Base-by-base conservation (phyloP, 1,140 invertebrate species). In the Danaus plexippus region DNA sequence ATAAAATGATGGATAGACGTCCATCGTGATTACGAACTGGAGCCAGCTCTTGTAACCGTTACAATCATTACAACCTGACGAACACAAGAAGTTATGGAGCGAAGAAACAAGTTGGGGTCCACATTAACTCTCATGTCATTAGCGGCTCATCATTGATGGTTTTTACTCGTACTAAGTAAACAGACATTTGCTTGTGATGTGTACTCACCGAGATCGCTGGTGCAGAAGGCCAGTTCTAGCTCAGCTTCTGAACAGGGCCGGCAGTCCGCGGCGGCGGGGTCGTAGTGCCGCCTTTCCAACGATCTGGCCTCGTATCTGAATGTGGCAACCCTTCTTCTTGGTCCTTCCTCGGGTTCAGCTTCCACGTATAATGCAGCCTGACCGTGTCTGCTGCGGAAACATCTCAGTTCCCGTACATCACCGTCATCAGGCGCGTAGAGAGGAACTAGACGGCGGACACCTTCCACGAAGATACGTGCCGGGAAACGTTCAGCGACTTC, bases 281-380 rank as follows among this genome's bases (percentile, higher is more conserved):
- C 89, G 59, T 88, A 88, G 53, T 81, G 70, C 59, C 73, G 67
- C 43, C 71, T 71, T 1, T 88, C 86, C 22, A 91, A 66, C 0
- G 89, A 83, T 62, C 92, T 89, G 9, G 94, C 85, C 70, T 94
- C 92, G 63, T 94, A 94, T 61, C 90, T 89, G 47, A 94, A 88
- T 12, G 88, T 88, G 0, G 91, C 90, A 9, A 89, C 79, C 56
- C 89, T 77, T 59, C 87, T 85, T 15, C 79, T 75, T 1, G 88
- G 73, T 1, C 87, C 79, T 1, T 87, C 81, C 47, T 86, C 85
- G 0, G 80, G 83, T 47, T 82, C 88, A 12, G 68, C 87, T 69
- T 95, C 94, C 8, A 94, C 91, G 71, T 93, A 95, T 0, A 95
- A 85, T 0, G 93, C 93, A 0, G 91, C 92, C 43, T 91, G 89